Base-by-base conservation (phyloP, 2,797 vertebrate genomes). In the Lateolabrax maculatus region DNA sequence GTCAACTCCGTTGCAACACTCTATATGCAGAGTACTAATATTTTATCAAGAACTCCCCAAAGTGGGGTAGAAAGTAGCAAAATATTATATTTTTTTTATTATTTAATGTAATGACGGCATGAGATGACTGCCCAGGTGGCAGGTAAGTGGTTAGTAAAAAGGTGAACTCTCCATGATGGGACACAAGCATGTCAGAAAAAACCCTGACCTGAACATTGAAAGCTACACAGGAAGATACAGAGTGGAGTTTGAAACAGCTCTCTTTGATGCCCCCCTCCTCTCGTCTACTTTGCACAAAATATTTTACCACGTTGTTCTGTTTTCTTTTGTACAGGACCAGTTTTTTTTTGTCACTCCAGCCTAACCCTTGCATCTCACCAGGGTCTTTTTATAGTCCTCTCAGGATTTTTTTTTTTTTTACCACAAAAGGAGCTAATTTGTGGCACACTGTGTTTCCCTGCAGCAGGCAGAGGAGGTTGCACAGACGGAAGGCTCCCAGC, bases 401-500 rank as follows among this genome's bases (percentile, higher is more conserved):
- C 29, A 31, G 7, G 21, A 27, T 43, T 37, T 29, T 27, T 57
- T 29, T 10, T 4, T 23, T n/a, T n/a, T n/a, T n/a, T n/a, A 18
- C 4, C 34, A 62, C 2, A 4, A 31, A 48, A 62, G 75, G 73
- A 80, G 29, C 73, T 92, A 79, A 90, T 60, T 13, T 73, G 43
- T 75, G 43, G 3, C 31, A 5, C 49, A 80, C 66, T 88, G 56
- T 90, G 71, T 85, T 84, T 88, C 51, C 69, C 75, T 71, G 0
- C 93, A 96, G 96, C 97, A 97, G 95, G 94, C 94, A 70, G 97
- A 98, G 0, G 97, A 98, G 65, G 96, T 95, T 60, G 95, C 93
- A 58, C 97, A 98, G 96, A 97, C 96, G 77, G 97, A 98, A 78
- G 95, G 84, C 87, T 96, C 97, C 91, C 96, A 96, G 81, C 96